Evolutionary conservation across 2,888 invertebrate genomes (phyloP).

Genomic region (Hirtodrosophila trivittata): DNA sequence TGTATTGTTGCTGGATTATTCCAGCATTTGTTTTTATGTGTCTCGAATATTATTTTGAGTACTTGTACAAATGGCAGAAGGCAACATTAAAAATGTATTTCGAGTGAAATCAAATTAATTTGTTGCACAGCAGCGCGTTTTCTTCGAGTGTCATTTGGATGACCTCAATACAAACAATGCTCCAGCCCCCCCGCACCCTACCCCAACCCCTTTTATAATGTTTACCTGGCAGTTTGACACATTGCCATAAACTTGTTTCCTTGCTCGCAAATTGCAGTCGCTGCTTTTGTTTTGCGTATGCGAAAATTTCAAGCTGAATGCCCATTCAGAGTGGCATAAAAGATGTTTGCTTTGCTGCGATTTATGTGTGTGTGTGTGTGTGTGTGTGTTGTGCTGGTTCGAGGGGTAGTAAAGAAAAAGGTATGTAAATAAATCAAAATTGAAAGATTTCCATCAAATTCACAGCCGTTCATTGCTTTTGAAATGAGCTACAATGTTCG

Average conservation of each 20-base stretch:
- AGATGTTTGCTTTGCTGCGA: slow-evolving; percentile 62
- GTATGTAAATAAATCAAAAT: slow-evolving; percentile 62
- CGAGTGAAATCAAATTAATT: slow-evolving; percentile 54
- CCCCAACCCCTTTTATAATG: slow-evolving; percentile 4
- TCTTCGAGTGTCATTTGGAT: slow-evolving; percentile 31
- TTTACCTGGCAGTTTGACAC: slow-evolving; percentile 31
- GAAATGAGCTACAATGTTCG: slow-evolving; percentile 82
- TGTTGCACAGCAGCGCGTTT: slow-evolving; percentile 24
- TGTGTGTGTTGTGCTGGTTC: slow-evolving; percentile 14
- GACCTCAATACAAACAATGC: slow-evolving; percentile 52
- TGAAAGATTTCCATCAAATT: slow-evolving; percentile 77
- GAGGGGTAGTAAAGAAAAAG: slow-evolving; percentile 27
- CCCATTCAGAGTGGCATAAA: slow-evolving; percentile 60
- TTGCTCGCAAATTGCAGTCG: slow-evolving; percentile 15
- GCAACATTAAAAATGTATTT: slow-evolving; percentile 33
- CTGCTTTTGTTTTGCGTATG: slow-evolving; percentile 28
- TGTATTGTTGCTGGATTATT: slow-evolving; percentile 39
- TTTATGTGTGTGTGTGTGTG: slow-evolving; percentile 33
- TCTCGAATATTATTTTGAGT: not conserved
- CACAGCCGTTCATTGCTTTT: slow-evolving; percentile 83
- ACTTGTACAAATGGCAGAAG: slow-evolving; percentile 16
- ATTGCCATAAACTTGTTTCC: slow-evolving; percentile 16
- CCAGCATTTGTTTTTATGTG: slow-evolving; percentile 15
- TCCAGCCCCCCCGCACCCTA: slow-evolving; percentile 22
- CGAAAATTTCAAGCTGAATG: slow-evolving; percentile 68